Base-by-base conservation (phyloP, 2,797 vertebrate species). In the Botia kubotai region DNA sequence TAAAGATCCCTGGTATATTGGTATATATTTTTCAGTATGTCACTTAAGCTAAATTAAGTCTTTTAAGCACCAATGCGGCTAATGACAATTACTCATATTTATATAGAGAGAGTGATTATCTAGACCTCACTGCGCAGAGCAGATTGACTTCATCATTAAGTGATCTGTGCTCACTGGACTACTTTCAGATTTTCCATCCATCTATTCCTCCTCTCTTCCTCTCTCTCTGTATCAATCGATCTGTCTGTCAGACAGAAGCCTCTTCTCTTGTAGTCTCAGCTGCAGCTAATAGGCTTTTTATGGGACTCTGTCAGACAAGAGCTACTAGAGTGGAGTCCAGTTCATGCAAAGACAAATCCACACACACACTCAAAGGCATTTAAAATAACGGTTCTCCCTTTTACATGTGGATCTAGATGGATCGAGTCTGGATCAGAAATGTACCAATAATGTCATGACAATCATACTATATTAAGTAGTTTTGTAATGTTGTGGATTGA, bases 261-360 rank as follows among this genome's bases (percentile, higher is more conserved):
- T 87, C 85, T 82, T 84, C 80, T 80, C 84, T 85, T 58, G 84
- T 87, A 87, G 85, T 86, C 87, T 90, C 55, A 55, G 88, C 86
- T 90, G 91, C 85, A 84, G 87, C 89, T 93, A 91, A 94, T 92
- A 90, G 90, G 89, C 90, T 92, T 92, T 94, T 93, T 91, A 93
- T 90, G 88, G 88, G 89, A 80, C 82, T 33, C 46, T 90, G 88
- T 92, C 89, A 87, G 89, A 87, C 86, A 86, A 87, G 84, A 90
- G 84, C 87, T 85, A 74, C 82, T 85, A 82, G 86, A 85, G 82
- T 88, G 86, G 86, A 83, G 82, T 82, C 80, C 81, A 84, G 79
- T 53, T 75, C 67, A 72, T n/a, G 65, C 58, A 66, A 69, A 88
- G 86, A 86, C 82, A 88, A 86, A 67, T 69, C 72, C 85, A 83